Evolutionary conservation across 2,888 invertebrate genomes (phyloP), one percentile per base, ranked within the genome.

Genomic region (Phanerotoma sp.): DNA sequence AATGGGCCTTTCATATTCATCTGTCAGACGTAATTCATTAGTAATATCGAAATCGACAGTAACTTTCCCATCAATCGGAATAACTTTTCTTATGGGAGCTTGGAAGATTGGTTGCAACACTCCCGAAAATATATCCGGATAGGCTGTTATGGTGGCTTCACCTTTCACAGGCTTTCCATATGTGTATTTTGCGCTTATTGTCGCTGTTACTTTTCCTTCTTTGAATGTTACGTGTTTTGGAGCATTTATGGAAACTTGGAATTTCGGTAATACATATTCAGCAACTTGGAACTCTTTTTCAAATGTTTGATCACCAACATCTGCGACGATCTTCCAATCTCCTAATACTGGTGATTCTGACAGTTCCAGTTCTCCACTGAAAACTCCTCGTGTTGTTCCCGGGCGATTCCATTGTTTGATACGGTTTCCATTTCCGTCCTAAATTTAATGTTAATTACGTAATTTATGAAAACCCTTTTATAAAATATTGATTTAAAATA

Each of bases 221-320:
- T 86, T 86, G 72, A 91, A 89, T 2, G 93, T 88, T 5, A 88
- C 84, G 75, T 93, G 92, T 50, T 88, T 84, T 1, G 92, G 89
- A 28, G 93, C 84, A 62, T 90, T 86, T 57, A 97, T 86, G 25
- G 84, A 84, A 56, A 97, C 91, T 71, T 95, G 87, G 77, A 96
- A 98, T 73, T 96, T 96, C 0, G 98, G 98, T 63, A 94, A 79
- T 51, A 97, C 89, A 68, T 94, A 95, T 78, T 94, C 92, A 6
- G 93, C 93, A 5, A 96, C 91, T 72, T 90, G 84, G 60, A 93
- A 84, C 9, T 82, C 82, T 70, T 90, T 88, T 54, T 85, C 82
- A 71, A 86, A 86, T 10, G 77, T 81, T 71, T 88, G 87, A 58
- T 83, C 86, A 44, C 83, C 82, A 6, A 86, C 80, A 15, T 77